These are phyloP conservation scores for Arrhamphus sclerolepis DNA, from an alignment of 2,797 vertebrate species.

Conservation along the genomic window DNA sequence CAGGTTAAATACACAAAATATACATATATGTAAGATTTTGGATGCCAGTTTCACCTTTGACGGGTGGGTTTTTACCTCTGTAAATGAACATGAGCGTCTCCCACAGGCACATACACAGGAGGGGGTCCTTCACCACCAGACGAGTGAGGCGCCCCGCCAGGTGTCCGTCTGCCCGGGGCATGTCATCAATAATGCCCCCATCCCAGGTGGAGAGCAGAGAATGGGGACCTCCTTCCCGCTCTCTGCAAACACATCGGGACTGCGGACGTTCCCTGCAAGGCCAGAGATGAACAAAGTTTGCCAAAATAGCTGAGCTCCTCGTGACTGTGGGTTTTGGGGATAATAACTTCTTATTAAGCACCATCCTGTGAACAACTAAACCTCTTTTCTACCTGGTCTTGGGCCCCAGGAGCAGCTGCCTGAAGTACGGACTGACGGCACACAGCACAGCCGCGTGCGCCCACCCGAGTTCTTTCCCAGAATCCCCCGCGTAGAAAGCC, in stretches of 20 bases:
- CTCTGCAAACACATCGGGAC: constrained; percentile 81
- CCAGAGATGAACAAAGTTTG: constrained; percentile 30
- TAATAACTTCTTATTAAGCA: no score
- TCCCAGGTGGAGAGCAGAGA: constrained; percentile 87
- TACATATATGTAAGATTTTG: not conserved
- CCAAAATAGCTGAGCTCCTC: constrained; percentile 19
- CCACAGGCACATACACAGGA: constrained; percentile 89
- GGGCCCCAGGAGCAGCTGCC: constrained; percentile 89
- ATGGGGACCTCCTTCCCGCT: constrained; percentile 75
- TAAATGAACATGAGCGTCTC: constrained; percentile 97
- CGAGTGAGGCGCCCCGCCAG: constrained; percentile 77
- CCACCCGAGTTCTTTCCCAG: constrained; percentile 85
- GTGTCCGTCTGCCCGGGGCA: constrained; percentile 77
- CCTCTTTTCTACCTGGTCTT: constrained; percentile 69
- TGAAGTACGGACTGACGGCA: constrained; percentile 90
- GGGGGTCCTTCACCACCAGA: constrained; percentile 90
- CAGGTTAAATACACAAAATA: constrained; percentile 2
- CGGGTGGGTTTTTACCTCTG: constrained; percentile 84
- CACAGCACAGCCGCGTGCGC: constrained; percentile 93
- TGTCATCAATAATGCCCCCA: constrained; percentile 69
- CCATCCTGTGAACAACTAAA: not conserved
- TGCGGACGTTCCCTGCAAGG: constrained; percentile 75
- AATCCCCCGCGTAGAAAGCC: constrained; percentile 86
- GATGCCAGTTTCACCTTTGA: not conserved
- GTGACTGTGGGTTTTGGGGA: constrained; percentile 18